Base-by-base conservation (phyloP, 1,140 invertebrate species). In the Pissodes strobi region DNA sequence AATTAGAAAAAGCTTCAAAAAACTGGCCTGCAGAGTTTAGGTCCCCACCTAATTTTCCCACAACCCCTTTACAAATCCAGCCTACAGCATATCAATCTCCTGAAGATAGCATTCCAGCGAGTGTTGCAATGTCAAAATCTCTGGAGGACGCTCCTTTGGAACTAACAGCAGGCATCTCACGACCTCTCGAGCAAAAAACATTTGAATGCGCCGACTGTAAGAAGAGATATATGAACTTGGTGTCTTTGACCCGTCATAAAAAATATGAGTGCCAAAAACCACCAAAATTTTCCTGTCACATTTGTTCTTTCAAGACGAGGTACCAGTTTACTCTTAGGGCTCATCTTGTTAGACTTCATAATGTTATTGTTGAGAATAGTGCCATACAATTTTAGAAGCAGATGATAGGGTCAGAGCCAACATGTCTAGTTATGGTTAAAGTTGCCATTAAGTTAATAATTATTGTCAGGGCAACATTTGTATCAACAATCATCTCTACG, bases 231-330 rank as follows among this genome's bases (percentile, higher is more conserved):
- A 55, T 59, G 56, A 58, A 59, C 37, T 38, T 23, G 2, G 48
- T 58, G 5, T 66, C 64, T 4, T 69, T 69, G 34, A 63, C 49
- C 5, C 49, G 66, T 15, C 66, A 67, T 38, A 57, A 63, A 19
- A 87, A 84, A 64, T 87, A 85, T 72, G 87, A 88, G 72, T 89
- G 66, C 19, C 46, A 59, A 15, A 68, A 60, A 41, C 55, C 56
- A 6, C 60, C 61, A 4, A 37, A 49, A 15, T 68, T 68, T 48
- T 25, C 45, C 3, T 68, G 66, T 39, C 45, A 60, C 22, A 38
- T 68, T 17, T 68, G 66, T 23, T 63, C 60, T n/a, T 63, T 63
- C 17, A 63, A 55, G 27, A 63, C 60, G 10, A 21, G 60, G 0
- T 63, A 63, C 21, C 60, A 63, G 15, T 63, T 63, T 38, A 63